Conservation (phyloP, 1,140 invertebrate genomes). For the Anastrepha ludens region DNA sequence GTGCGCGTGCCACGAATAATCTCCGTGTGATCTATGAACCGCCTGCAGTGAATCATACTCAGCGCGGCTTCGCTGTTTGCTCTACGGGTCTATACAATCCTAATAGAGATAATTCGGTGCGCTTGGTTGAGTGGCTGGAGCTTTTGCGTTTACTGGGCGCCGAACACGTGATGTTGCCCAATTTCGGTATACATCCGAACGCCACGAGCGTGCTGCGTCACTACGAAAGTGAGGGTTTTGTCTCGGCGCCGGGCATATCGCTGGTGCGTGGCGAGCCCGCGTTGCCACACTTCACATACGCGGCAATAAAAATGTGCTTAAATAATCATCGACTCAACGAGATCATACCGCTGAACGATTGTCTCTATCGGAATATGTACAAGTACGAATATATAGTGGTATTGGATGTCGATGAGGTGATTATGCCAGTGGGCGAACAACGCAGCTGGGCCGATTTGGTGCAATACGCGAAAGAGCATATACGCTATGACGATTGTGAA, state of each 20-base stretch:
- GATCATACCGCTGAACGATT: slow-evolving; percentile 90
- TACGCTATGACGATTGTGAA: slow-evolving; percentile 71
- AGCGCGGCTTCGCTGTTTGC: slow-evolving; percentile 91
- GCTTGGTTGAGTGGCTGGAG: slow-evolving; percentile 94
- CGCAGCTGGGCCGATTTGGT: slow-evolving; percentile 75
- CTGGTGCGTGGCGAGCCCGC: not conserved
- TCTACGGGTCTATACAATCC: slow-evolving; percentile 93
- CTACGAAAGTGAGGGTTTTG: slow-evolving; percentile 81
- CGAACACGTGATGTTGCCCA: slow-evolving; percentile 91
- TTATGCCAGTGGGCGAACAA: slow-evolving; percentile 76
- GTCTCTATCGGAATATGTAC: slow-evolving; percentile 86
- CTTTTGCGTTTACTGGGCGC: slow-evolving; percentile 88
- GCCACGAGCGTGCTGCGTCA: slow-evolving; percentile 88
- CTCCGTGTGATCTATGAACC: slow-evolving; percentile 82
- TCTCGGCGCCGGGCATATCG: not conserved
- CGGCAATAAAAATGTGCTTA: slow-evolving; percentile 76
- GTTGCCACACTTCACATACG: slow-evolving; percentile 77
- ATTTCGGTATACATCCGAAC: slow-evolving; percentile 88
- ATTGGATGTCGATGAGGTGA: slow-evolving; percentile 86
- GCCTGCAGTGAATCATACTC: slow-evolving; percentile 73
- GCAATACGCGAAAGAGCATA: not conserved
- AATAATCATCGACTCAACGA: slow-evolving; percentile 91
- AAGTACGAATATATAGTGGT: slow-evolving; percentile 85
- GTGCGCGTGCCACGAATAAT: slow-evolving; percentile 88
- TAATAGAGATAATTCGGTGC: slow-evolving; percentile 87